These are phyloP conservation scores for Phoebastria nigripes DNA, from an alignment of 2,797 vertebrate genomes.

Conservation along the genomic window DNA sequence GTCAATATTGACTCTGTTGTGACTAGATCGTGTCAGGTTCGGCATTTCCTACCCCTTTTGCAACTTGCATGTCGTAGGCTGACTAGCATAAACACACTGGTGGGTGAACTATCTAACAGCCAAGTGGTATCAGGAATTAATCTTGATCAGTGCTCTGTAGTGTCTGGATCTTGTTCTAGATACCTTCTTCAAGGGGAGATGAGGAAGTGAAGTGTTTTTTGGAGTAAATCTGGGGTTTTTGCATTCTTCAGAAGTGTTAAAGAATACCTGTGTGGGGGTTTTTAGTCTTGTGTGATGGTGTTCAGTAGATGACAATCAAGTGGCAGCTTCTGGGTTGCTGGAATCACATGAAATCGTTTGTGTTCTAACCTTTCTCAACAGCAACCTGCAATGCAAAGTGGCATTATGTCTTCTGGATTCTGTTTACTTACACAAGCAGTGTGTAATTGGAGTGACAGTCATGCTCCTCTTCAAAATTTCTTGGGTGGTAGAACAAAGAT, in stretches of 20 bases:
- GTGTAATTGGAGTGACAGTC: neutral
- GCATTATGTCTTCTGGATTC: neutral
- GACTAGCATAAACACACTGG: fast-evolving
- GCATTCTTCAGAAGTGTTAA: neutral
- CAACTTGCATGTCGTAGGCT: neutral
- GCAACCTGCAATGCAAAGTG: neutral
- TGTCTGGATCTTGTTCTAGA: neutral
- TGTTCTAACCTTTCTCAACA: neutral
- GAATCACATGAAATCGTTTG: neutral
- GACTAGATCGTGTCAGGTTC: neutral
- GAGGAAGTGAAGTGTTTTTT: neutral
- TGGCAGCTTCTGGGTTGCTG: neutral
- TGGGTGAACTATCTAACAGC: neutral
- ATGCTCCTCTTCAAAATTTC: neutral
- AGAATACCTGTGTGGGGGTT: neutral
- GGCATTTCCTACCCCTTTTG: neutral
- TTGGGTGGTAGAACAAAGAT: neutral
- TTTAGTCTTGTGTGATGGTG: neutral
- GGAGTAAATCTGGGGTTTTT: neutral
- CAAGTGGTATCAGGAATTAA: neutral
- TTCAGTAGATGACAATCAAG: neutral
- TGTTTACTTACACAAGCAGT: neutral
- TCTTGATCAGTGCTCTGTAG: neutral
- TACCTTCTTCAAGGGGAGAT: neutral
- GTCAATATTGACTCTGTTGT: slow-evolving; percentile 20